Percentiles rank a stretch among this genome's conserved stretches.
Evolutionary conservation across 1,140 invertebrate genomes (phyloP).

Genomic region (Pseudoatta argentina): DNA sequence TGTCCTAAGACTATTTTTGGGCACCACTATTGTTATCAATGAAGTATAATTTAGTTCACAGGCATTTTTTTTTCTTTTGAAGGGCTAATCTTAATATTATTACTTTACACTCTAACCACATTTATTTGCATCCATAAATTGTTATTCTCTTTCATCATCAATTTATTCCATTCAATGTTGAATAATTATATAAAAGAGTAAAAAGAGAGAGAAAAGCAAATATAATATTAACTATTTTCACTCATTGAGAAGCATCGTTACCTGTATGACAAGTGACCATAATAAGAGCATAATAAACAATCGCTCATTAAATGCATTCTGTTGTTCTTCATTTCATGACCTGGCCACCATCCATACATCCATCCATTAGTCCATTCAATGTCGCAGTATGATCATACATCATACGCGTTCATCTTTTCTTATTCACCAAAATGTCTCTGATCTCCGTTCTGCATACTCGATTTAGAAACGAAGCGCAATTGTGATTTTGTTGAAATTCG

Average conservation of each 20-base stretch:
- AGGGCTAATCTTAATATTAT: slow-evolving; percentile 77
- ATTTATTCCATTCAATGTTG: slow-evolving; percentile 86
- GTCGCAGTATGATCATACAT: slow-evolving; percentile 73
- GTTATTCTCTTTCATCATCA: slow-evolving; percentile 86
- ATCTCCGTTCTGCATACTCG: slow-evolving; percentile 18
- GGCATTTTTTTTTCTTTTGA: slow-evolving; percentile 73
- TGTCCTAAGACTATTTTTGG: slow-evolving; percentile 68
- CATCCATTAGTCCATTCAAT: slow-evolving; percentile 79
- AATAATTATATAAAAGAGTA: slow-evolving; percentile 84
- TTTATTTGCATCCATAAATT: slow-evolving; percentile 86
- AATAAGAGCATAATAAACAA: slow-evolving; percentile 87
- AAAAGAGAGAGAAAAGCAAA: slow-evolving; percentile 71
- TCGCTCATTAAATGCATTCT: slow-evolving; percentile 87
- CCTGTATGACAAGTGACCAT: slow-evolving; percentile 87
- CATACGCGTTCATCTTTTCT: slow-evolving; percentile 66
- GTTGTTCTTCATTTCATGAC: slow-evolving; percentile 87
- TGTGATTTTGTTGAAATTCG: slow-evolving; percentile 80
- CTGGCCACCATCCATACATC: slow-evolving; percentile 83
- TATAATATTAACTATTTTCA: slow-evolving; percentile 87
- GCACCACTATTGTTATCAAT: slow-evolving; percentile 70
- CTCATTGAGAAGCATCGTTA: slow-evolving; percentile 87
- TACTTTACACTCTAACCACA: slow-evolving; percentile 85
- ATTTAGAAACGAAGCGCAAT: not conserved
- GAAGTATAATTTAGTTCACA: slow-evolving; percentile 77
- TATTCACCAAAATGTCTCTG: slow-evolving; percentile 64